Evolutionary conservation across 2,888 invertebrate species (phyloP), one percentile per base, ranked within the genome.

Genomic region (Mesodorylaimus sp.): DNA sequence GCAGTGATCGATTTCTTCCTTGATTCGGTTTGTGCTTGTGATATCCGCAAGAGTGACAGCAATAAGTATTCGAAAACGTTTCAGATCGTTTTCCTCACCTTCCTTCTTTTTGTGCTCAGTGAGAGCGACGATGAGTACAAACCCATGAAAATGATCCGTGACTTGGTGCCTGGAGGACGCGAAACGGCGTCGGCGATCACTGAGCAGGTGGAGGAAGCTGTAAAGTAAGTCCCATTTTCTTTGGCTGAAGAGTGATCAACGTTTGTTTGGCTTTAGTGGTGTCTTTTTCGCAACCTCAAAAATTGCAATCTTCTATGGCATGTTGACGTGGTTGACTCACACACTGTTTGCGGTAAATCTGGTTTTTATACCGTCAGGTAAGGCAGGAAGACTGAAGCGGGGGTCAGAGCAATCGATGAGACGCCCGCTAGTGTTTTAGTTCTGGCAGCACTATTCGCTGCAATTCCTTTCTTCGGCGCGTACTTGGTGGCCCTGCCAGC

Each of bases 251-350:
- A 16, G 32, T 13, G 32, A 32, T 32, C 10, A 32, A 32, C 41
- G 19, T n/a, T 45, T 47, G 13, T 7, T 23, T 45, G 19, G 7
- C 57, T 58, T 21, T 46, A 86, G 85, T 58, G 85, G 87, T 59
- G 91, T 95, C n/a, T 83, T 93, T 65, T 77, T 83, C 53, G 91
- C 89, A 0, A 88, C 89, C 2, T 81, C 89, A 62, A 93, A 93
- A 72, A 83, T 91, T 77, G 86, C 88, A 1, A 74, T 83, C 0
- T 95, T 95, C 70, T 91, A 93, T 66, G 91, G 91, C 0, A 74
- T 93, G 55, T 95, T 89, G 79, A 93, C 93, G 0, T 93, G 91
- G 89, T 76, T 93, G 52, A 82, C 87, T 47, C 93, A 93, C 68
- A 87, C 84, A 56, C 71, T 91, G 13, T 91, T 93, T 65, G 83